Evolutionary conservation across 2,113 vertebrate species (phyloP).

Genomic region (Glaucidium brasilianum): DNA sequence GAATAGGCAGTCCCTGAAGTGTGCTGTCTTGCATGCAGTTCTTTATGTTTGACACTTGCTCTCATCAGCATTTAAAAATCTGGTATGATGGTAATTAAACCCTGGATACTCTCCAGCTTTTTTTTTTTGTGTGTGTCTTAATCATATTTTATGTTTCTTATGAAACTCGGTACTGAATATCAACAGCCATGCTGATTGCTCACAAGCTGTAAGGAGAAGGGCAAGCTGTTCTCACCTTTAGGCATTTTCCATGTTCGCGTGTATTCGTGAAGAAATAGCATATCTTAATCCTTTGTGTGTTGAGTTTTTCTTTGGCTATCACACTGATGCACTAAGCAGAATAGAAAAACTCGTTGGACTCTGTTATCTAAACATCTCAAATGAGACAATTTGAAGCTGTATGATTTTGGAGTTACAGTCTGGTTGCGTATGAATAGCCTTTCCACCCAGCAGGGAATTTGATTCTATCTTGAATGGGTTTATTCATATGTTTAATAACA

Average conservation of each 20-base stretch:
- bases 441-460: background rate
- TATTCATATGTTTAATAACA: background rate
- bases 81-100: slow-evolving; percentile 30
- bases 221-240: background rate
- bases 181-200: background rate
- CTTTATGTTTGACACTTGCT: slow-evolving; percentile 26
- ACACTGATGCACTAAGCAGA: background rate
- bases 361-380: slow-evolving; percentile 25
- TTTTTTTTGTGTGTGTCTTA: background rate
- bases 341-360: background rate
- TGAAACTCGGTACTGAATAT: background rate
- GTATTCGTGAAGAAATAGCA: background rate
- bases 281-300: background rate
- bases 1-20: background rate
- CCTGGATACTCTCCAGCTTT: slow-evolving; percentile 3
- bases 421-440: background rate
- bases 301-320: background rate
- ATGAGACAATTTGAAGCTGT: background rate
- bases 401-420: background rate
- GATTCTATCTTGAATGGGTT: background rate
- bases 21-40: background rate
- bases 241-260: background rate
- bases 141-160: background rate
- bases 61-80: slow-evolving; percentile 38
- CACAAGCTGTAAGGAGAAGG: background rate